Conservation (phyloP, 2,113 vertebrate species). For the Orthonyx spaldingii region DNA sequence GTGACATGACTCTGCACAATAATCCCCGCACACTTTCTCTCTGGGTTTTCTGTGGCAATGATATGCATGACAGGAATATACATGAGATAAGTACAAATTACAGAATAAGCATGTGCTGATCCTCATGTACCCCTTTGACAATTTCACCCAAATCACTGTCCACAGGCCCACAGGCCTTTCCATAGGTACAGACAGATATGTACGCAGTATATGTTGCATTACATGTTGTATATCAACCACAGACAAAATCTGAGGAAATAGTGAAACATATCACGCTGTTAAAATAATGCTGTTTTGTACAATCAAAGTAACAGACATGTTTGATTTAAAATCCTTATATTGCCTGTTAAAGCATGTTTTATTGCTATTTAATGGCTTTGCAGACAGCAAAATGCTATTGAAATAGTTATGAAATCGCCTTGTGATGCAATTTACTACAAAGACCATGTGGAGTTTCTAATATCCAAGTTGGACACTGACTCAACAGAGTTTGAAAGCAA, state of each 20-base stretch:
- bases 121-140: neutral
- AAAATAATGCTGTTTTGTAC: neutral
- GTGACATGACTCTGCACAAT: neutral
- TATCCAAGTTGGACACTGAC: neutral
- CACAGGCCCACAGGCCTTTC: neutral
- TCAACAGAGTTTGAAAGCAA: neutral
- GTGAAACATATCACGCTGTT: neutral
- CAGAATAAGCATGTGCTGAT: neutral
- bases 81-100: slow-evolving; percentile 3
- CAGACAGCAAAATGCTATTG: slow-evolving; percentile 30
- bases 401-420: slow-evolving; percentile 14
- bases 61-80: slow-evolving; percentile 13
- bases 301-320: neutral
- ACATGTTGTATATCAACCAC: neutral
- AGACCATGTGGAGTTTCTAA: neutral
- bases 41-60: neutral
- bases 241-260: neutral
- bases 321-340: neutral
- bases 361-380: slow-evolving; percentile 18
- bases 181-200: neutral
- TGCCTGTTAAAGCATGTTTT: neutral
- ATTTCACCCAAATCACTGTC: neutral
- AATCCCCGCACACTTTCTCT: neutral
- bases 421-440: slow-evolving; percentile 6
- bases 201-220: accelerated